phyloP scores from a whole-genome alignment of 2,888 invertebrate genomes.

The Danaus chrysippus region DNA sequence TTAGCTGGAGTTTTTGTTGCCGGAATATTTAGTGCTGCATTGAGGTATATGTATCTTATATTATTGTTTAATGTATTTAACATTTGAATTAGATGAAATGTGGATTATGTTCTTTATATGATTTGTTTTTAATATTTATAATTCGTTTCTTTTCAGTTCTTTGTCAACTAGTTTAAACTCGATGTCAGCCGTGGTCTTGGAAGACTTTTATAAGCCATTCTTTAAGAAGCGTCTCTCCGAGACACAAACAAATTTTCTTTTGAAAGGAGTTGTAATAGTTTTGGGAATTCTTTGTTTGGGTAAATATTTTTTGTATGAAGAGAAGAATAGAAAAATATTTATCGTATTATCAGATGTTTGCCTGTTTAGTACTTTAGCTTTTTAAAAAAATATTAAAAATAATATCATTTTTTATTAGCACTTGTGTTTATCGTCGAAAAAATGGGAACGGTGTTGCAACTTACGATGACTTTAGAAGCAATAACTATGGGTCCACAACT shows the following conservation, averaged over 20 bases:
- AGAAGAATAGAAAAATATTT: too few relatives aligned
- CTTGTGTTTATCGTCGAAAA: conserved; percentile 86
- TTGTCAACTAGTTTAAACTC: conserved; percentile 88
- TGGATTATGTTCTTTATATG: not conserved
- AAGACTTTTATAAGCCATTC: conserved; percentile 85
- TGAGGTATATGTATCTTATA: conserved; percentile 77
- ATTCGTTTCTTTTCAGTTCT: conserved; percentile 74
- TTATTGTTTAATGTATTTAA: not conserved
- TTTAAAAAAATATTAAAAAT: not conserved
- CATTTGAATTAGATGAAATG: not conserved
- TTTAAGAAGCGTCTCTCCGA: conserved; percentile 76
- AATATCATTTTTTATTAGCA: conserved; percentile 39
- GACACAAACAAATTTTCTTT: conserved; percentile 77
- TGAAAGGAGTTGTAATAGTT: conserved; percentile 84
- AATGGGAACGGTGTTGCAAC: conserved; percentile 84
- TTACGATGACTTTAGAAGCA: conserved; percentile 83
- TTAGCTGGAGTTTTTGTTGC: conserved; percentile 93
- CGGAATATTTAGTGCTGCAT: conserved; percentile 93
- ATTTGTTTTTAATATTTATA: conserved; percentile 21
- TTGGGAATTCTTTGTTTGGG: conserved; percentile 84
- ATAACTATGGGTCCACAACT: conserved; percentile 85
- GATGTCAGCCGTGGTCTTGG: conserved; percentile 86
- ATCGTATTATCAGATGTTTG: not conserved
- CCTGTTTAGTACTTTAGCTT: not conserved
- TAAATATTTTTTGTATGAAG: conserved; percentile 38